phyloP scores from a whole-genome alignment of 2,888 invertebrate genomes.

The Scotopteryx bipunctaria region DNA sequence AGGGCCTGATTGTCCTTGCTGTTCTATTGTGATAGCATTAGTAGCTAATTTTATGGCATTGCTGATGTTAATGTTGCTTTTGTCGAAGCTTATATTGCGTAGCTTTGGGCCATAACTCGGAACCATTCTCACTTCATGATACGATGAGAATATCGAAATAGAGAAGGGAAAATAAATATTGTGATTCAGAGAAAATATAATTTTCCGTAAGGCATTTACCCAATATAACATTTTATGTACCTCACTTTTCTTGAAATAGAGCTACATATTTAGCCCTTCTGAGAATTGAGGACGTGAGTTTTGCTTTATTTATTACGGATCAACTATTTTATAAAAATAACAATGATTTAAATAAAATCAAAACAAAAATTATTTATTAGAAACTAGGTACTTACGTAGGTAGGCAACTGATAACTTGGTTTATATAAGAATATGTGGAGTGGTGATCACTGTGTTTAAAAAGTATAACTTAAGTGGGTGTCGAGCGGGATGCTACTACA shows the following conservation, averaged over 20 bases:
- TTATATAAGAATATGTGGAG: too few species aligned
- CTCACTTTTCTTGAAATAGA: not conserved
- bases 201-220: not conserved
- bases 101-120: slow-evolving; percentile 21
- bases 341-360: too few species aligned
- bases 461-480: too few species aligned
- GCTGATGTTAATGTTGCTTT: slow-evolving; percentile 20
- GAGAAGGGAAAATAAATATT: slow-evolving; percentile 5
- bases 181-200: not conserved
- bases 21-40: slow-evolving; percentile 55
- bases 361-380: too few species aligned
- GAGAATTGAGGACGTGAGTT: too few species aligned
- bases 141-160: slow-evolving; percentile 1
- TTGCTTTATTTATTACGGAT: too few species aligned
- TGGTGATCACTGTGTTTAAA: too few species aligned
- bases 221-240: not conserved
- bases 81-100: slow-evolving; percentile 23
- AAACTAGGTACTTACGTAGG: too few species aligned
- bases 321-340: too few species aligned
- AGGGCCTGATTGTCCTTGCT: slow-evolving; percentile 45
- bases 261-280: too few species aligned
- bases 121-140: slow-evolving; percentile 17
- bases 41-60: slow-evolving; percentile 39
- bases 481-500: too few species aligned
- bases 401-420: too few species aligned